A percentile compares a stretch with the other conserved stretches of the same genome.
Conservation (phyloP, 2,888 invertebrate species). For the Aplocera efformata region DNA sequence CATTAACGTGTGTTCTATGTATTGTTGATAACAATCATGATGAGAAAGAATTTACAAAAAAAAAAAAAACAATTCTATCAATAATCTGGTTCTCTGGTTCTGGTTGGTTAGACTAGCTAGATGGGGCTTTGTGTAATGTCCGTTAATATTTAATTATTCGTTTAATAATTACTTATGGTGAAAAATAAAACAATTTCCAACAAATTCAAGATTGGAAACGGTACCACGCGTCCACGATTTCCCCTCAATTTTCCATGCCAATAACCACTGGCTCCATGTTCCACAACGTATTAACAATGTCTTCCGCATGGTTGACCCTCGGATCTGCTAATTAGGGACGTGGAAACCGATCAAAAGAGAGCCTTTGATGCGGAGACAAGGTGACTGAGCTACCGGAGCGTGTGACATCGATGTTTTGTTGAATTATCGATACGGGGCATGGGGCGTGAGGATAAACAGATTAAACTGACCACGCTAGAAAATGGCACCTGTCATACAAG, state of each 20-base stretch:
- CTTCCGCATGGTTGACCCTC: constrained; percentile 64
- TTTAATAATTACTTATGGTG: too few species aligned
- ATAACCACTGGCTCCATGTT: constrained; percentile 51
- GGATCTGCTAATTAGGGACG: constrained; percentile 75
- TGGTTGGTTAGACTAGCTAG: too few species aligned
- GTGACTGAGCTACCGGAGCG: constrained; percentile 56
- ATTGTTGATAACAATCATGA: too few species aligned
- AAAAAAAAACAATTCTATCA: too few species aligned
- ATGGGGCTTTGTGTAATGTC: too few species aligned
- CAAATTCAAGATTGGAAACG: constrained; percentile 24
- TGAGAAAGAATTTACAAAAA: too few species aligned
- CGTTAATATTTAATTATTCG: too few species aligned
- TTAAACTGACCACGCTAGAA: neutral
- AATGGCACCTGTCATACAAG: too few species aligned
- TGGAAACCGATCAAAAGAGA: constrained; percentile 66
- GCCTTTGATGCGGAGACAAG: constrained; percentile 73
- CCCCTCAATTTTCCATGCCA: constrained; percentile 76
- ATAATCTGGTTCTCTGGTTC: too few species aligned
- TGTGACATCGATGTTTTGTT: constrained; percentile 34
- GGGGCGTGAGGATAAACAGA: constrained; percentile 3
- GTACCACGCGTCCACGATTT: constrained; percentile 52
- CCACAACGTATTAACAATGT: constrained; percentile 78
- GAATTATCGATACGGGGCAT: constrained; percentile 22
- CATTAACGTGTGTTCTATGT: too few species aligned
- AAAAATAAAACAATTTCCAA: too few species aligned